Percentiles rank a stretch among this genome's conserved stretches.
phyloP scores from a whole-genome alignment of 2,113 vertebrate genomes.

The Odontophorus gujanensis region DNA sequence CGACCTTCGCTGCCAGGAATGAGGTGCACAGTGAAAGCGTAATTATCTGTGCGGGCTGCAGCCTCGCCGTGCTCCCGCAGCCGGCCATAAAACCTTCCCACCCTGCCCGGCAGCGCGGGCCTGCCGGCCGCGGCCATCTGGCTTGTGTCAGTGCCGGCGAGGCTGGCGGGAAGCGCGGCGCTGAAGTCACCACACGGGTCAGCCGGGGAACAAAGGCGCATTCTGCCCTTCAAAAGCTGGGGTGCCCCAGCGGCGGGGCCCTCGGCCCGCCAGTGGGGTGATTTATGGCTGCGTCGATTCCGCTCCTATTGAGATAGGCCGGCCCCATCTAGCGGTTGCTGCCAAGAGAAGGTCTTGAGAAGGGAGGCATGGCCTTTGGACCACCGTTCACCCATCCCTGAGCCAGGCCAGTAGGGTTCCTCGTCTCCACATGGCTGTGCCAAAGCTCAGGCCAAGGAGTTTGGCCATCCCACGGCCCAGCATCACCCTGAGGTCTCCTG shows the following conservation, averaged over 20 bases:
- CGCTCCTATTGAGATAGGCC: constrained; percentile 58
- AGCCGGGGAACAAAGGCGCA: constrained; percentile 75
- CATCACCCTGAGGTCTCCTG: too few species aligned
- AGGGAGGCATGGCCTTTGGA: not conserved
- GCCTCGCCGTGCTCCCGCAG: constrained; percentile 69
- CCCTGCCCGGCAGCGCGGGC: constrained; percentile 73
- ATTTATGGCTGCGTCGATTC: not conserved
- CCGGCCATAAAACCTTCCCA: constrained; percentile 77
- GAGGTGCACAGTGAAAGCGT: constrained; percentile 62
- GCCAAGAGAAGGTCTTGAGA: not conserved
- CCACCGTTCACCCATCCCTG: not conserved
- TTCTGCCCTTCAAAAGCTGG: constrained; percentile 66
- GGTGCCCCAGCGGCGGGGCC: constrained; percentile 38
- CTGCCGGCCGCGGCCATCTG: constrained; percentile 82
- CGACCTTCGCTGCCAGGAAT: constrained; percentile 60
- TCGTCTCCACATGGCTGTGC: too few species aligned
- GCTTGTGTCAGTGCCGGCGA: constrained; percentile 77
- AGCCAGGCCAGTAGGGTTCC: not conserved
- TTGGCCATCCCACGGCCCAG: not conserved
- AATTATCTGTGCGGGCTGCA: constrained; percentile 81
- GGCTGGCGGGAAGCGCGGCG: constrained; percentile 70
- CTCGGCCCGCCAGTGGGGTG: constrained; percentile 21
- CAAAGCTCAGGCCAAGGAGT: not conserved
- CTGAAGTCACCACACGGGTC: constrained; percentile 76
- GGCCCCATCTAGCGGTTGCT: constrained; percentile 80